Conservation (phyloP, 2,113 vertebrate species). For the Carlito syrichta region DNA sequence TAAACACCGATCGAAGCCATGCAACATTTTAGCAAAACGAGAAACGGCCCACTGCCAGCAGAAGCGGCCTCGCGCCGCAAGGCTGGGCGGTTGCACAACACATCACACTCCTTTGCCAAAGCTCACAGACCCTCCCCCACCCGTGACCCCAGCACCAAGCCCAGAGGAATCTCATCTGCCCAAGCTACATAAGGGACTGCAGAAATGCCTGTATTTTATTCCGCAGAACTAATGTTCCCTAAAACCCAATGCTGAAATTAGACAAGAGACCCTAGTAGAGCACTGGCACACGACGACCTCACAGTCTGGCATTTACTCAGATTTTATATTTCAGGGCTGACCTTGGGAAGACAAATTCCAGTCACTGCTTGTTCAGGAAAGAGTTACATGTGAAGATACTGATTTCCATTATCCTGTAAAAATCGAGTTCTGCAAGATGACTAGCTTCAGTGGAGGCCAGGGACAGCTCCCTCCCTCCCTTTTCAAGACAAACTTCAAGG, state of each 20-base stretch:
- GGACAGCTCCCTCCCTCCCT: background rate
- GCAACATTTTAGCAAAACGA: background rate
- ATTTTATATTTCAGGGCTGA: background rate
- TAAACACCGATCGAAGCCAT: background rate
- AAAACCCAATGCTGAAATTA: background rate
- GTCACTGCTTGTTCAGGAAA: background rate
- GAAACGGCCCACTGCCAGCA: background rate
- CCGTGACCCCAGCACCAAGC: too few relatives aligned
- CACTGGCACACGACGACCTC: rapidly evolving
- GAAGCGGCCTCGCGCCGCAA: background rate
- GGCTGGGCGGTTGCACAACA: background rate
- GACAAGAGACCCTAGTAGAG: rapidly evolving
- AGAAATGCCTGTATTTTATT: background rate
- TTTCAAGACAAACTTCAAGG: conserved; percentile 24
- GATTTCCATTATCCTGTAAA: conserved; percentile 3
- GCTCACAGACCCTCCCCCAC: background rate
- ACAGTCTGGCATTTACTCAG: background rate
- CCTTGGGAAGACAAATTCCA: background rate
- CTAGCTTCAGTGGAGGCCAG: background rate
- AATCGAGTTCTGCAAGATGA: conserved; percentile 40
- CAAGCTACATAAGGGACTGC: background rate
- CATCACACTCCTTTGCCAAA: background rate
- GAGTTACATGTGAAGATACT: background rate
- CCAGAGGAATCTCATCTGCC: too few relatives aligned
- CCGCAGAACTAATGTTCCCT: background rate